Base-by-base conservation (phyloP, 2,888 invertebrate species). In the Agrochola litura region DNA sequence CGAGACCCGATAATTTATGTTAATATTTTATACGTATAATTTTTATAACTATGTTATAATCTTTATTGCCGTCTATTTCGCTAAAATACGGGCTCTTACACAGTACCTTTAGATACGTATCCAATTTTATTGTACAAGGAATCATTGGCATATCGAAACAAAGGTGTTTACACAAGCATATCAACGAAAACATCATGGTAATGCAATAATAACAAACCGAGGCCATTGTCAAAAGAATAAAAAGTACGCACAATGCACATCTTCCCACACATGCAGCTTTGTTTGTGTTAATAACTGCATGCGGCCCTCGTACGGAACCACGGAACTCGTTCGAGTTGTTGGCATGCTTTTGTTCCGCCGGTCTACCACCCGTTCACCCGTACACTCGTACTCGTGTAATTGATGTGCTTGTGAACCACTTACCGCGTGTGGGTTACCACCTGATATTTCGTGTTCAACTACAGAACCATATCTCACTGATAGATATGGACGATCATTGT, bases 311-410 rank as follows among this genome's bases (percentile, higher is more conserved):
- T 78, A 79, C 73, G 76, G 86, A 76, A 76, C 75, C 70, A 66
- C 82, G 74, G 71, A 78, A 71, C 83, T 85, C 82, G 82, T 85
- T 81, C 81, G 80, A 81, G 85, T 86, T 80, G 89, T 86, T 88
- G 87, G 87, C 88, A 88, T 89, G 89, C 90, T 91, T 93, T 93
- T 93, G 92, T 93, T 92, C 88, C 84, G 88, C 81, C 89, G 87
- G 85, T 89, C 86, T 86, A 77, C 88, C 84, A 81, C 84, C 86
- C 87, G 86, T 77, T 89, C 77, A 83, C 79, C 86, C 87, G 86
- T 77, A 90, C 77, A 83, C 79, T 68, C 76, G 79, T 76, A 79
- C 81, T 87, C 87, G 79, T 89, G 88, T 91, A 92, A 93, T 92
- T 92, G 92, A 92, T 92, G 92, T 85, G 84, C 89, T 88, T 82